Percentiles rank a stretch among this genome's conserved stretches.
These are phyloP conservation scores for Spodoptera exigua DNA, from an alignment of 2,888 invertebrate species.

Conservation along the genomic window DNA sequence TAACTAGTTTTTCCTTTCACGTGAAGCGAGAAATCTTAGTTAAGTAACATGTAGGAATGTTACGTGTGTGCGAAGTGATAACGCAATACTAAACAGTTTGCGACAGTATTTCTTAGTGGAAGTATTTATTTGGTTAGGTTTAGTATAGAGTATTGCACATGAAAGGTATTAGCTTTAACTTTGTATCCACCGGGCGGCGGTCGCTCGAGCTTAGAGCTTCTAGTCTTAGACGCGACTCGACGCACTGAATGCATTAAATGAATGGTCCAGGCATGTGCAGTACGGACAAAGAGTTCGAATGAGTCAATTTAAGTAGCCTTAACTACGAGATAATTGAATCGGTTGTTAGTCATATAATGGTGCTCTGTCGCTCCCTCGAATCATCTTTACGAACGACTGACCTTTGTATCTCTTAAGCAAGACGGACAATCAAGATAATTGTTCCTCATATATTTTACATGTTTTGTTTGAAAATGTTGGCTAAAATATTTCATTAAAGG, in stretches of 20 bases:
- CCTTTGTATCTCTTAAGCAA: constrained; percentile 21
- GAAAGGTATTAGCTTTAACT: constrained; percentile 49
- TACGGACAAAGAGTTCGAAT: constrained; percentile 43
- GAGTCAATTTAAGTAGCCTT: constrained; percentile 49
- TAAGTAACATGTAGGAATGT: constrained; percentile 37
- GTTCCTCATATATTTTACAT: constrained; percentile 30
- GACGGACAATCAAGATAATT: constrained; percentile 5
- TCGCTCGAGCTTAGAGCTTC: constrained; percentile 23
- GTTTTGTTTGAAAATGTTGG: constrained; percentile 25
- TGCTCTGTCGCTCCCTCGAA: constrained; percentile 22
- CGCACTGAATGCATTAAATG: constrained; percentile 30
- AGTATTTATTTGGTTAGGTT: constrained; percentile 48
- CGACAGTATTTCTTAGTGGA: constrained; percentile 46
- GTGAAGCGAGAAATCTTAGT: constrained; percentile 50
- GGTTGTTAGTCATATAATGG: constrained; percentile 28
- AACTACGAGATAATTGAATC: constrained; percentile 36
- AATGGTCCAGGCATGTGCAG: constrained; percentile 36
- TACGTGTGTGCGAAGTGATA: constrained; percentile 52
- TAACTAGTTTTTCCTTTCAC: constrained; percentile 45
- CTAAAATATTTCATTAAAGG: constrained; percentile 25
- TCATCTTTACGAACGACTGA: constrained; percentile 45
- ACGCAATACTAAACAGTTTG: constrained; percentile 33
- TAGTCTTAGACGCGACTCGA: constrained; percentile 31
- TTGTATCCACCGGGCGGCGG: constrained; percentile 40
- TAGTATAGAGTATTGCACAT: constrained; percentile 36